Conservation (phyloP, 2,888 invertebrate genomes). For the Orthosia gothica region DNA sequence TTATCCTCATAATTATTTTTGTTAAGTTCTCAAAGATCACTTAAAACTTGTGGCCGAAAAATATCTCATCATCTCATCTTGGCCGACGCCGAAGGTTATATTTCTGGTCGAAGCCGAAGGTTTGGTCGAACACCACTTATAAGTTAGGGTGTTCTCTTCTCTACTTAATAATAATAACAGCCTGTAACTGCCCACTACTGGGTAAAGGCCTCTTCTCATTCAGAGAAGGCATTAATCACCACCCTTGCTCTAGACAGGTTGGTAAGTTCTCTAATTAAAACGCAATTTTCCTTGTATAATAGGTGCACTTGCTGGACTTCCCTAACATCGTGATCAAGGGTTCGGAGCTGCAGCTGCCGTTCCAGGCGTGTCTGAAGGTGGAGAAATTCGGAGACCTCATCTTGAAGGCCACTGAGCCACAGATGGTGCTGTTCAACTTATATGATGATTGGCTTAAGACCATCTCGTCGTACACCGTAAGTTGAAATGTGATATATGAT, state of each 20-base stretch:
- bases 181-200: too few species aligned
- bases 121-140: too few species aligned
- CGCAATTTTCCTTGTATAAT: conserved; percentile 62
- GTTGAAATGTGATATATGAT: conserved; percentile 58
- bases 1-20: not conserved
- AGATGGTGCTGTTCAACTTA: conserved; percentile 99
- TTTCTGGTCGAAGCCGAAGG: too few species aligned
- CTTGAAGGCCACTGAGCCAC: conserved; percentile 99
- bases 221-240: too few species aligned
- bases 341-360: conserved; percentile 99
- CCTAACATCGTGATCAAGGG: conserved; percentile 99
- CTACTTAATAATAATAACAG: too few species aligned
- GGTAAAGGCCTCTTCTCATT: too few species aligned
- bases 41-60: too few species aligned
- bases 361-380: conserved; percentile 99
- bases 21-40: not conserved
- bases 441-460: conserved; percentile 99
- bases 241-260: too few species aligned
- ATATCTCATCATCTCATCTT: too few species aligned
- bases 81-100: too few species aligned
- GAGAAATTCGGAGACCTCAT: conserved; percentile 99
- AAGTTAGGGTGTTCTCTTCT: not conserved
- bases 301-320: conserved; percentile 99
- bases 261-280: not conserved
- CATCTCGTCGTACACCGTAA: conserved; percentile 99